Conservation (phyloP, 2,113 vertebrate species). For the Salvator merianae region DNA sequence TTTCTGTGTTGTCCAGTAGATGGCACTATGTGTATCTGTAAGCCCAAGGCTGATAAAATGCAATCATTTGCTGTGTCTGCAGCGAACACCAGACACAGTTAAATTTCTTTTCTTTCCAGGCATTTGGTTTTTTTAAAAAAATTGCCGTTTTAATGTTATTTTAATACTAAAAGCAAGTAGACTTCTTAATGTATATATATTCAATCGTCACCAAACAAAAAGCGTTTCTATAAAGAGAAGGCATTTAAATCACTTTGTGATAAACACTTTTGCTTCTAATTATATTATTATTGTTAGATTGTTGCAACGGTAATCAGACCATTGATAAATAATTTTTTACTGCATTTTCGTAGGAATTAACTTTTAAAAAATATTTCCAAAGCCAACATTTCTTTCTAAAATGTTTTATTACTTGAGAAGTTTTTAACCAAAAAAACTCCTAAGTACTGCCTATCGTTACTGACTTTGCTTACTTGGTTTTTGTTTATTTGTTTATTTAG, state of each 20-base stretch:
- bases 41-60: neutral
- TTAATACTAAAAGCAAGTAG: neutral
- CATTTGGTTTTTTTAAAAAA: no score
- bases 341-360: neutral
- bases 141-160: neutral
- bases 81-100: neutral
- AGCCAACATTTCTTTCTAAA: constrained; percentile 4
- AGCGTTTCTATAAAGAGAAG: neutral
- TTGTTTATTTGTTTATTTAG: constrained; percentile 25
- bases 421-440: neutral
- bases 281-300: neutral
- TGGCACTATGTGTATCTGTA: constrained; percentile 59
- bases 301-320: neutral
- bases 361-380: fast-evolving
- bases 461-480: neutral
- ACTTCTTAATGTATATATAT: no score
- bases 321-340: neutral
- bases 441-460: constrained; percentile 8
- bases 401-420: neutral
- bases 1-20: constrained; percentile 48
- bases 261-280: neutral
- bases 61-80: neutral
- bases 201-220: neutral
- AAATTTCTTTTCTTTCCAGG: neutral
- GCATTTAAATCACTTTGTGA: neutral